Percentiles rank a stretch among this genome's conserved stretches.
phyloP scores from a whole-genome alignment of 1,140 invertebrate genomes.

The Ceratina calcarata region DNA sequence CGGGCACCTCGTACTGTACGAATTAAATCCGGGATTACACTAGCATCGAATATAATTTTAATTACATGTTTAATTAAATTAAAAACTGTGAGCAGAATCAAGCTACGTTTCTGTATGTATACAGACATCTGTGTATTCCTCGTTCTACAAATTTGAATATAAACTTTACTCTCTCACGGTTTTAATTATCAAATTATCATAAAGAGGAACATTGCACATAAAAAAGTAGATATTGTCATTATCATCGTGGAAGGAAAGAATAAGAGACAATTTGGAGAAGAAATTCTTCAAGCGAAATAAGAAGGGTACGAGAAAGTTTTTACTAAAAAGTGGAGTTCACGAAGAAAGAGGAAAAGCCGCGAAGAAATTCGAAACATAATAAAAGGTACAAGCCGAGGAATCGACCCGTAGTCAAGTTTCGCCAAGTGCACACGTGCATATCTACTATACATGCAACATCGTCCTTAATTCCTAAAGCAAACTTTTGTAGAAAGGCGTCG shows the following conservation, averaged over 20 bases:
- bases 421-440: neutral
- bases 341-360: conserved; percentile 9
- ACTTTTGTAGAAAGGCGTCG: neutral
- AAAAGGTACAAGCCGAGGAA: neutral
- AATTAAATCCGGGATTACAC: neutral
- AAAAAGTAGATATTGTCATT: no score
- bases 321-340: neutral
- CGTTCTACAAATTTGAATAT: neutral
- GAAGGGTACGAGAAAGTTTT: neutral
- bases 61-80: neutral
- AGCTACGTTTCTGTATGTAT: no score
- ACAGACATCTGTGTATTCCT: no score
- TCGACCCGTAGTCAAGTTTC: neutral
- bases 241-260: neutral
- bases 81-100: neutral
- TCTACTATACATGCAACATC: neutral
- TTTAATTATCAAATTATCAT: no score
- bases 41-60: neutral
- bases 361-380: conserved; percentile 27
- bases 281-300: neutral
- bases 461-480: conserved; percentile 14
- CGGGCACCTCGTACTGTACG: neutral
- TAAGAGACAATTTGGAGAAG: neutral
- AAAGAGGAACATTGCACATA: no score
- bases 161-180: neutral